Evolutionary conservation across 2,888 invertebrate genomes (phyloP), one percentile per base, ranked within the genome.

Genomic region (Dicyrtoma fusca): DNA sequence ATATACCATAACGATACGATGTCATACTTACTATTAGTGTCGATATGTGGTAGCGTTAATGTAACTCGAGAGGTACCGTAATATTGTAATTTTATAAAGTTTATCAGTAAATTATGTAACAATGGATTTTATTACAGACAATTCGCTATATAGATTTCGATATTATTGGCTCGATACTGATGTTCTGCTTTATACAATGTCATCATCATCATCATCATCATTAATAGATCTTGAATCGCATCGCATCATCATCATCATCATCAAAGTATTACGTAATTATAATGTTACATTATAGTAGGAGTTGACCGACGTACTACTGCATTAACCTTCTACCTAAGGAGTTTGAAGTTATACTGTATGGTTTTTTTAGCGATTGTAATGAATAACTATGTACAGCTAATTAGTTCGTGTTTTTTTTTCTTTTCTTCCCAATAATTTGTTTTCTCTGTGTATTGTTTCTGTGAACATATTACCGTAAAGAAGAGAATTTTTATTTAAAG

Each of bases 401-500:
- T 5, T n/a, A 59, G 34, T 44, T 21, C 21, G 34, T 44, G 61
- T 61, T n/a, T 19, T 25, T 26, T 11, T 42, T 34, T 34, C n/a
- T 26, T 25, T 59, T 4, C 25, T 57, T 25, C 10, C 26, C 34
- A 34, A 26, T 26, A 26, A 59, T 34, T n/a, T 26, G 17, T 34
- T 34, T 19, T 42, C 11, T 61, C 6, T 34, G 44, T 19, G 23
- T 59, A 26, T 57, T n/a, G 25, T 26, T 26, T 23, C 25, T 59
- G 34, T 59, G 53, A 21, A 19, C 21, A 17, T 53, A 19, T 53
- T 26, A 49, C 63, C 59, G 47, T 68, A 57, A 68, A 68, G 68
- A 68, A 68, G 68, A 47, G 55, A 23, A 53, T 65, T 65, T 62
- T 65, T 65, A 57, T 57, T 68, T 57, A 57, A 59, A 68, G 57